A percentile compares a stretch with the other conserved stretches of the same genome.
Conservation (phyloP, 2,797 vertebrate genomes). For the Hephaestus fuliginosus region DNA sequence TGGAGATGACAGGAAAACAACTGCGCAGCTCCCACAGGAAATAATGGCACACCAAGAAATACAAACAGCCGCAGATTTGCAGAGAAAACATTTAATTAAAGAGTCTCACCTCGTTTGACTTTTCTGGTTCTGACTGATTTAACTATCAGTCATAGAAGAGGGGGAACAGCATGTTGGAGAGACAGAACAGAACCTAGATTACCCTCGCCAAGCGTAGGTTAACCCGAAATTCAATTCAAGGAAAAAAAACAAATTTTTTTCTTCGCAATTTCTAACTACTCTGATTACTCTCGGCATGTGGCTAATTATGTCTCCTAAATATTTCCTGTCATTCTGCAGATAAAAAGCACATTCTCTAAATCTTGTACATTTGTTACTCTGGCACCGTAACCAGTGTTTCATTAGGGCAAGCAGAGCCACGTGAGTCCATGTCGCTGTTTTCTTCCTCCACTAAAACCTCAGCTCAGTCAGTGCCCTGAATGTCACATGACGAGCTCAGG, state of each 20-base stretch:
- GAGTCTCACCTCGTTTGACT: constrained; percentile 5
- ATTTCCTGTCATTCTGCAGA: neutral
- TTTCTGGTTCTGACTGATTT: constrained; percentile 7
- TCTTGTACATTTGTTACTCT: constrained; percentile 14
- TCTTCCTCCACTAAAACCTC: constrained; percentile 40
- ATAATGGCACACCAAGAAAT: constrained; percentile 20
- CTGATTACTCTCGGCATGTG: neutral
- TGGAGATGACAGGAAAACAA: constrained; percentile 65
- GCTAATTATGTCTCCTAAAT: neutral
- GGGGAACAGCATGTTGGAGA: neutral
- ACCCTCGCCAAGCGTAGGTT: neutral
- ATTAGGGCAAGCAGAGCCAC: constrained; percentile 47
- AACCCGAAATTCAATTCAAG: neutral
- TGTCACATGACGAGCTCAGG: constrained; percentile 62
- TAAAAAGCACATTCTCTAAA: neutral
- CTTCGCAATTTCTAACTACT: neutral
- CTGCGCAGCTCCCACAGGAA: constrained; percentile 27
- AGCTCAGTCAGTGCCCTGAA: constrained; percentile 38
- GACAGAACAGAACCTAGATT: neutral
- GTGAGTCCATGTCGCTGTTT: constrained; percentile 53
- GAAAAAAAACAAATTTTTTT: neutral
- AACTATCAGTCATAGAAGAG: neutral
- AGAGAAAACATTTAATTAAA: constrained; percentile 18
- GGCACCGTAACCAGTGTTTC: constrained; percentile 20
- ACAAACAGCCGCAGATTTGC: constrained; percentile 15